Conservation (phyloP, 2,797 vertebrate species). For the Sphenodon punctatus region DNA sequence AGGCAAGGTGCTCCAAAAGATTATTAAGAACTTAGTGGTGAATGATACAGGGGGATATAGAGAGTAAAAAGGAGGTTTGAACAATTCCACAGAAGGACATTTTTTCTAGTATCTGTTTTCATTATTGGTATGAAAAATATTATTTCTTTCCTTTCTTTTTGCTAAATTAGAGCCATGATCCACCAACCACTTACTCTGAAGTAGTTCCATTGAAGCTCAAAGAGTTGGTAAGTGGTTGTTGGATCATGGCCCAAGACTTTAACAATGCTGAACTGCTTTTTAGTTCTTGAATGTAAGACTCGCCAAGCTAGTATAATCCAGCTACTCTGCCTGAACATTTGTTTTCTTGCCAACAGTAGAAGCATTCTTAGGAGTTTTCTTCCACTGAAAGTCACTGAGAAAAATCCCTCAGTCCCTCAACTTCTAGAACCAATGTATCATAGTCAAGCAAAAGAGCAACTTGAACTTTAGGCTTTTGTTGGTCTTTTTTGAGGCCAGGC, state of each 20-base stretch:
- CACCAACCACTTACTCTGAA: no score
- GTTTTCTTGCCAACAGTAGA: neutral
- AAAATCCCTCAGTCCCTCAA: neutral
- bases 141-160: neutral
- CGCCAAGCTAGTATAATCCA: neutral
- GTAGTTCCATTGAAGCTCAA: no score
- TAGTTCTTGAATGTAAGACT: neutral
- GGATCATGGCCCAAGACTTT: no score
- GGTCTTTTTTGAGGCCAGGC: neutral
- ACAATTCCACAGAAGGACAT: neutral
- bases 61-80: neutral
- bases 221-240: no score
- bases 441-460: neutral
- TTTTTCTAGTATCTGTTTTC: neutral
- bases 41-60: no score
- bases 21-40: neutral
- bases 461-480: neutral
- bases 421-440: neutral
- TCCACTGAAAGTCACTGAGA: neutral
- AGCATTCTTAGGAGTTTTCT: neutral
- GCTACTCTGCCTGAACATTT: neutral
- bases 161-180: no score
- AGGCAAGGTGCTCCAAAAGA: neutral
- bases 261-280: neutral
- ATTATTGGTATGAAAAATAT: neutral